phyloP scores from a whole-genome alignment of 2,113 vertebrate species.

The Rhinogobius similis region DNA sequence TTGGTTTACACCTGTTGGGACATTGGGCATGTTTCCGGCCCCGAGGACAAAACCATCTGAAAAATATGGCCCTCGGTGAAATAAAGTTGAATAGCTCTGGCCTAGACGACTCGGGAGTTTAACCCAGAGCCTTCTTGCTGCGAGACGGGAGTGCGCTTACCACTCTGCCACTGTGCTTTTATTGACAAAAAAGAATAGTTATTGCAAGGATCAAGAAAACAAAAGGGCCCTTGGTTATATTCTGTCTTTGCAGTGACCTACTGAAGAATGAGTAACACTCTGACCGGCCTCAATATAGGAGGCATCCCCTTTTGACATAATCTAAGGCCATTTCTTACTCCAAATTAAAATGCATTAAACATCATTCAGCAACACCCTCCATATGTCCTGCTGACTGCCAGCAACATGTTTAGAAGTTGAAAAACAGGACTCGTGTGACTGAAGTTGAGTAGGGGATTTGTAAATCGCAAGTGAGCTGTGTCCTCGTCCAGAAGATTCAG shows the following conservation, averaged over 20 bases:
- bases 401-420: conserved; percentile 11
- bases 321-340: conserved; percentile 29
- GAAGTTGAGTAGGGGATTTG: too few relatives aligned
- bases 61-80: too few relatives aligned
- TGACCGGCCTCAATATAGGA: neutral
- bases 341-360: conserved; percentile 46
- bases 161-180: too few relatives aligned
- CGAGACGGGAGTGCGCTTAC: too few relatives aligned
- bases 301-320: conserved; percentile 21
- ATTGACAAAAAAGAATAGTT: neutral
- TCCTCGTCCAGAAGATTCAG: too few relatives aligned
- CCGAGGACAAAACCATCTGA: too few relatives aligned
- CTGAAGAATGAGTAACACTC: conserved; percentile 24
- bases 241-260: conserved; percentile 56
- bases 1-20: too few relatives aligned
- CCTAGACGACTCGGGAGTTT: too few relatives aligned
- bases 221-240: conserved; percentile 39
- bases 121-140: too few relatives aligned
- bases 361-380: conserved; percentile 55
- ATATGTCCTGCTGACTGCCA: conserved; percentile 8
- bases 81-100: too few relatives aligned
- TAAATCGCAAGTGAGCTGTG: too few relatives aligned
- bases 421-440: neutral
- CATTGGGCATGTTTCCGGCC: too few relatives aligned
- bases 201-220: conserved; percentile 12